Base-by-base conservation (phyloP, 2,888 invertebrate species). In the Ptychoptera albimana region DNA sequence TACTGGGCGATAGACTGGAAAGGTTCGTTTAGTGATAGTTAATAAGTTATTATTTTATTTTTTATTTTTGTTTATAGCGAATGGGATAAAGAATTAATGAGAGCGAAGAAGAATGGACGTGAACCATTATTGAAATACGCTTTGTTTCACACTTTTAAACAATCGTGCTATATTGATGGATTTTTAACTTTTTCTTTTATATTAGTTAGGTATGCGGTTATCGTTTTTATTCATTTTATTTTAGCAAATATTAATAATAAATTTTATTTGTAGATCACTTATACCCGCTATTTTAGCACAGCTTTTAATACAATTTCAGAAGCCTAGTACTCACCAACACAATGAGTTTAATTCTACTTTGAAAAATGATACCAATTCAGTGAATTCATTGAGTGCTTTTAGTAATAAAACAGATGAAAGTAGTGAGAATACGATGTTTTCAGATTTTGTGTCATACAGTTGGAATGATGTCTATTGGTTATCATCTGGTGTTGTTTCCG, bases 141-240 rank as follows among this genome's bases (percentile, higher is more conserved):
- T 10, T 69, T 82, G 57, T 68, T 75, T 47, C 70, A 72, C 49
- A 73, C 80, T 23, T 82, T 82, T 61, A 75, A 77, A 73, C 71
- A 74, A 54, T 76, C 78, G 54, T 79, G 77, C 54, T 66, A 77
- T 44, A 64, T 79, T 51, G 81, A 78, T 57, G 69, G 77, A 43
- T 53, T 79, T 48, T 69, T 78, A 60, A 69, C 73, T 49, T 56
- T 77, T n/a, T 49, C 58, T 32, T 64, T 61, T 41, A 61, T 61
- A 35, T 44, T 57, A 7, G 52, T 64, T n/a, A 64, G 62, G 65
- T 64, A 50, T 52, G 57, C 53, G 9, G 23, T n/a, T 10, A n/a
- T 30, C n/a, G 7, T n/a, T 11, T 30, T 31, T 32, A 35, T 7
- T 14, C 12, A 30, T 23, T 23, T 23, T 23, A 23, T 23, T 7